Evolutionary conservation across 2,888 invertebrate genomes (phyloP), one percentile per base, ranked within the genome.

Genomic region (Agrenia bidenticulata): DNA sequence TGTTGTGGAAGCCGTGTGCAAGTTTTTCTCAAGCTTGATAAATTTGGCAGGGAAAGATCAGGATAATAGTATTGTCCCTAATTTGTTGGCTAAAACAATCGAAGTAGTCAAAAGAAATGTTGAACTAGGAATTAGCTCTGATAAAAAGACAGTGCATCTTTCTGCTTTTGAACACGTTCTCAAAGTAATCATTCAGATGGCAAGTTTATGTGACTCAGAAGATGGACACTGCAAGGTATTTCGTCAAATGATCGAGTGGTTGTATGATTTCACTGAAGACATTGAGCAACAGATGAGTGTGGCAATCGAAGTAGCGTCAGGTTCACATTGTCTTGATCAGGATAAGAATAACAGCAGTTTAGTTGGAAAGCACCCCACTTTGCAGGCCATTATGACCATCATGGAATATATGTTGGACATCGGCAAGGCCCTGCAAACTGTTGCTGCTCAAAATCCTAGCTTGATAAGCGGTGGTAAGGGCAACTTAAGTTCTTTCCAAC

Each of bases 351-450:
- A 2, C 5, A 26, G 41, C 5, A 32, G 45, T 1, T 39, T 42
- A 9, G 37, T 19, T 13, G 63, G 63, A n/a, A 63, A 68, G 26
- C 61, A 63, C 15, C 70, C 70, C 21, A 60, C 71, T 24, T 42
- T 64, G 41, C 61, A 65, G 15, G 69, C 69, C 13, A 63, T 70
- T 42, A 67, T 67, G 19, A 70, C 68, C 15, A 61, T 75, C 11
- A 68, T 73, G 66, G 74, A 76, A n/a, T 76, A 76, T 58, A 74
- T 76, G 64, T 53, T 75, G n/a, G 73, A 75, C 50, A 61, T 75
- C n/a, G 75, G 74, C 27, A 61, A 67, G 66, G 67, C 69, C 2
- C 59, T 76, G 5, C 72, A 76, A 62, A 61, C 64, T 9, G 53
- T 60, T 9, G 66, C 63, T 9, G 63, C 63, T 17, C 64, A 63